Evolutionary conservation across 2,797 vertebrate genomes (phyloP).

Genomic region (Tapera naevia): DNA sequence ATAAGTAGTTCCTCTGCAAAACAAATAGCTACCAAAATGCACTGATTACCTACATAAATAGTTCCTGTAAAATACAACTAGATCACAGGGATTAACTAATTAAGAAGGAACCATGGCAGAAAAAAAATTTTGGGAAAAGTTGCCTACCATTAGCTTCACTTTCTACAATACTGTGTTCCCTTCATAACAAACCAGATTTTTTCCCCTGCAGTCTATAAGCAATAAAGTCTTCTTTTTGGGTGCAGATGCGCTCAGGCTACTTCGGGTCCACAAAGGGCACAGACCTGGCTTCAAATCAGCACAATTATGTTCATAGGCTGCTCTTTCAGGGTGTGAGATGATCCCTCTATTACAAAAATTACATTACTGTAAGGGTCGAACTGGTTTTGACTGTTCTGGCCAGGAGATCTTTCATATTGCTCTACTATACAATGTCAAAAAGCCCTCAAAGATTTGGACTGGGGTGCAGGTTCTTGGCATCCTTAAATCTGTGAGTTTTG

Average conservation of each 20-base stretch:
- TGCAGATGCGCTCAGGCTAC: background rate
- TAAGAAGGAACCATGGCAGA: background rate
- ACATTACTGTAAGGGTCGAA: background rate
- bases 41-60: background rate
- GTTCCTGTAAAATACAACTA: background rate
- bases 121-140: background rate
- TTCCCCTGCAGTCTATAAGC: background rate
- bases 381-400: background rate
- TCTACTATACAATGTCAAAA: background rate
- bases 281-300: background rate
- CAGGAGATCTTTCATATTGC: background rate
- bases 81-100: background rate
- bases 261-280: background rate
- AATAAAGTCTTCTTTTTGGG: background rate
- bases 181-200: background rate
- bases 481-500: background rate
- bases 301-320: background rate
- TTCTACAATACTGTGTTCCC: background rate
- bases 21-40: background rate
- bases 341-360: background rate
- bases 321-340: background rate
- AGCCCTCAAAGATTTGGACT: background rate
- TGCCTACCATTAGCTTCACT: background rate
- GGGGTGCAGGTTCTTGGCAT: background rate
- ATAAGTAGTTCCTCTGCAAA: background rate